A percentile compares a stretch with the other conserved stretches of the same genome.
Evolutionary conservation across 2,113 vertebrate genomes (phyloP).

Genomic region (Cettia cetti): DNA sequence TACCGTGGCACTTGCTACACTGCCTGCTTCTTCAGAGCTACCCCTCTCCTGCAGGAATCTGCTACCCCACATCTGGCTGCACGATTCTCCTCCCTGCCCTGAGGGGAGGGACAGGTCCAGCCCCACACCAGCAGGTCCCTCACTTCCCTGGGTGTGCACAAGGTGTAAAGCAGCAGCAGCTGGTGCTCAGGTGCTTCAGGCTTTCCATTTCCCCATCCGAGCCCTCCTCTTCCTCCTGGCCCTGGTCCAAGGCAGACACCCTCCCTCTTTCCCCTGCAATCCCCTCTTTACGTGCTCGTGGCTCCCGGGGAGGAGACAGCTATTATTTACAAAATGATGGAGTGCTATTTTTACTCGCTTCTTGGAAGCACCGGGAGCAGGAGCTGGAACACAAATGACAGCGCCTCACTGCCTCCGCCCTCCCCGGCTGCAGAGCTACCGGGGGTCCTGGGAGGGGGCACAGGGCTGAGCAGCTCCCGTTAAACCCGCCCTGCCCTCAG

Average conservation of each 20-base stretch:
- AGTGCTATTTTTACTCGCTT: slow-evolving; percentile 62
- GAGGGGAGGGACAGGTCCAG: neutral
- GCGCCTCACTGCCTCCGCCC: neutral
- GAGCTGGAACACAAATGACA: slow-evolving; percentile 18
- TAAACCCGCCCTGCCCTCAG: neutral
- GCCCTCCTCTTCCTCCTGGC: neutral
- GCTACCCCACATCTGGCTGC: neutral
- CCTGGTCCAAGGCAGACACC: neutral
- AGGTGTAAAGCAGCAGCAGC: neutral
- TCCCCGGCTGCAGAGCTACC: neutral
- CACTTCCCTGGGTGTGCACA: too few species aligned
- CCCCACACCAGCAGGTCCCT: neutral
- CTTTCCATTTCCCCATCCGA: neutral
- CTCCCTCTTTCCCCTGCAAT: neutral
- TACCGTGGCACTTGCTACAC: slow-evolving; percentile 29
- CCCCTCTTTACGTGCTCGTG: neutral
- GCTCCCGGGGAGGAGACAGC: neutral
- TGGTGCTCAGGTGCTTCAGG: neutral
- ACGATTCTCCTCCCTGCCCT: neutral
- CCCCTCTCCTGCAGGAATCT: neutral
- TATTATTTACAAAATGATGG: slow-evolving; percentile 59
- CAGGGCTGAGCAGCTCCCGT: neutral
- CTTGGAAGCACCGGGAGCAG: slow-evolving; percentile 36
- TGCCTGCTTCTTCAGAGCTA: neutral
- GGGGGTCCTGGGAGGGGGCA: neutral